phyloP scores from a whole-genome alignment of 2,888 invertebrate species.

The Ectemnius lituratus region DNA sequence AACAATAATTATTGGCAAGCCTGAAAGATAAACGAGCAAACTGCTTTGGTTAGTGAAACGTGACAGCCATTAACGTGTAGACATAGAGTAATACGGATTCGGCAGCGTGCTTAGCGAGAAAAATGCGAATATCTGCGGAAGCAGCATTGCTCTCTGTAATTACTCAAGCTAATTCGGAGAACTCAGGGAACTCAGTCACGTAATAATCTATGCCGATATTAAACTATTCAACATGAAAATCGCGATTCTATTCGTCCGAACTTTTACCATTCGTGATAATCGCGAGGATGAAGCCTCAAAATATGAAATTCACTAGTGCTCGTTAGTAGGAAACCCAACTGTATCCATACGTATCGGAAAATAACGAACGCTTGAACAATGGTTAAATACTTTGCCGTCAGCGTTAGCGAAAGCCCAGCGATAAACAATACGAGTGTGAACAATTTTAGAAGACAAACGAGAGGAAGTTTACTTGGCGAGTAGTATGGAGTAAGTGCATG shows the following conservation, averaged over 20 bases:
- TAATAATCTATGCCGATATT: not conserved
- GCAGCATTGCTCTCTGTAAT: conserved; percentile 41
- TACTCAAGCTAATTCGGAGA: conserved; percentile 25
- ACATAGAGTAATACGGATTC: conserved; percentile 49
- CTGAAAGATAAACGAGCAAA: conserved; percentile 56
- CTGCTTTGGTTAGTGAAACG: conserved; percentile 51
- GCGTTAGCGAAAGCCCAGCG: conserved; percentile 62
- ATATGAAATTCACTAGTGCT: conserved; percentile 34
- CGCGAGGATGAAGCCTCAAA: conserved; percentile 34
- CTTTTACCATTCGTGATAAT: conserved; percentile 13
- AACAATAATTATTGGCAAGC: conserved; percentile 53
- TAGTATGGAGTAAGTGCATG: conserved; percentile 47
- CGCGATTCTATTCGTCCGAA: conserved; percentile 28
- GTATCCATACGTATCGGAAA: conserved; percentile 32
- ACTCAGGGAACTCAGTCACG: not conserved
- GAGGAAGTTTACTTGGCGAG: conserved; percentile 17
- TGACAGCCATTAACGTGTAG: conserved; percentile 59
- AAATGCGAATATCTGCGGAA: conserved; percentile 55
- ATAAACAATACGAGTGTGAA: conserved; percentile 53
- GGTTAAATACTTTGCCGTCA: conserved; percentile 39
- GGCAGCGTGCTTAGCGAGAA: conserved; percentile 57
- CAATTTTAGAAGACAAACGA: conserved; percentile 28
- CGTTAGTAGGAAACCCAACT: conserved; percentile 21
- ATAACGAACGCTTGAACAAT: conserved; percentile 39
- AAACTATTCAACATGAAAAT: not conserved